Base-by-base conservation (phyloP, 1,140 invertebrate genomes). In the Dendrolimus kikuchii region DNA sequence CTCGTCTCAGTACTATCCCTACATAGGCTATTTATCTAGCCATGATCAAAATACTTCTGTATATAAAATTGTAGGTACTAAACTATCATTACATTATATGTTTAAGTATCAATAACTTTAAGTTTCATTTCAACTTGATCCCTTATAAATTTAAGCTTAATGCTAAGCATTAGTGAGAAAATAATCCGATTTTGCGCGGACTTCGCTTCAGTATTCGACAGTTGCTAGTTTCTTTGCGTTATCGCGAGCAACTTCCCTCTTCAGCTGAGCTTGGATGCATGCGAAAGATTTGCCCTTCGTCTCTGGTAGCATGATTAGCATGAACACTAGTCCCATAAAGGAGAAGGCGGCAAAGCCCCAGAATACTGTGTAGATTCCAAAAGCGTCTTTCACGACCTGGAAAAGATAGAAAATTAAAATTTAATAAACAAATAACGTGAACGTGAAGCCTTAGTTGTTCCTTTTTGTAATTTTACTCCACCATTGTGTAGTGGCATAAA, bases 201-300 rank as follows among this genome's bases (percentile, higher is more conserved):
- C 43, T 51, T 44, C 55, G 39, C 45, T 40, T 77, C 75, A 86
- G 75, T 82, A 83, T 71, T 86, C 83, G 66, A 78, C 77, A 55
- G 81, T 82, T 66, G 79, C 75, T 40, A 86, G 65, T 71, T 81
- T 84, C 63, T 74, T 81, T 50, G 82, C 77, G 67, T 78, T 86
- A 65, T 82, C 81, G 5, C 78, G 63, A 0, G 73, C 81, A 38
- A 81, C 81, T 55, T 84, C 81, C 39, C 81, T 65, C 38, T 65
- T 60, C 6, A 88, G 64, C 49, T 84, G 74, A 5, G 77, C 74
- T 56, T 88, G 87, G 55, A 88, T 88, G 55, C 66, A 72, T 5
- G 82, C 90, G 44, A 95, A 89, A 1, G 92, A 92, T 72, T 93
- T 94, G 7, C 93, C 93, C 81, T 95, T 96, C 0, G 95, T 96